Evolutionary conservation across 2,888 invertebrate genomes (phyloP).

Genomic region (Nomada ferruginata): DNA sequence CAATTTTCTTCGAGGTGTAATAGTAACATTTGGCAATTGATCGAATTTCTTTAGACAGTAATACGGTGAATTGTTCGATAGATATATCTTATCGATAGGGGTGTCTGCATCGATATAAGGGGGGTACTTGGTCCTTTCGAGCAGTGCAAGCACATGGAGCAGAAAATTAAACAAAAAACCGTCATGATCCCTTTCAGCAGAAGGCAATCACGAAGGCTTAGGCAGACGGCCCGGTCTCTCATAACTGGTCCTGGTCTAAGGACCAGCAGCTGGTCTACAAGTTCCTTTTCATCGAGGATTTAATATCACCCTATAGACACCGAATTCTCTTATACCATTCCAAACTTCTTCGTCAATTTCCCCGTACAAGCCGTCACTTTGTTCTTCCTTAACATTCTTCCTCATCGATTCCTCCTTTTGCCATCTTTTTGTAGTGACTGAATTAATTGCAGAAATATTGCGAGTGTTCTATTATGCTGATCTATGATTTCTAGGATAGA

Average conservation of each 20-base stretch:
- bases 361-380: slow-evolving; percentile 42
- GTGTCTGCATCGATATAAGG: slow-evolving; percentile 21
- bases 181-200: slow-evolving; percentile 70
- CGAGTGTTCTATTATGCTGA: slow-evolving; percentile 5
- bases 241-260: slow-evolving; percentile 67
- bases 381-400: slow-evolving; percentile 33
- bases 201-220: slow-evolving; percentile 76
- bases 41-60: neutral
- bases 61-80: slow-evolving; percentile 17
- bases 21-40: neutral
- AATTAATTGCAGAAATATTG: slow-evolving; percentile 14
- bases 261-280: slow-evolving; percentile 50
- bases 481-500: neutral
- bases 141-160: slow-evolving; percentile 42
- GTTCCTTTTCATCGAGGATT: slow-evolving; percentile 77
- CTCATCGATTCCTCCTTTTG: neutral
- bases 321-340: slow-evolving; percentile 58
- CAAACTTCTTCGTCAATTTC: slow-evolving; percentile 37
- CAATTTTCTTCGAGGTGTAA: too few species aligned
- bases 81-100: slow-evolving; percentile 3
- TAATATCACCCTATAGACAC: slow-evolving; percentile 73
- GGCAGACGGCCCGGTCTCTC: slow-evolving; percentile 60
- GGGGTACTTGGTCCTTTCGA: slow-evolving; percentile 19
- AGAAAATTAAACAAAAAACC: slow-evolving; percentile 77
- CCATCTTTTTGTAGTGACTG: neutral